Conservation (phyloP, 2,113 vertebrate species). For the Hemiprocne comata region DNA sequence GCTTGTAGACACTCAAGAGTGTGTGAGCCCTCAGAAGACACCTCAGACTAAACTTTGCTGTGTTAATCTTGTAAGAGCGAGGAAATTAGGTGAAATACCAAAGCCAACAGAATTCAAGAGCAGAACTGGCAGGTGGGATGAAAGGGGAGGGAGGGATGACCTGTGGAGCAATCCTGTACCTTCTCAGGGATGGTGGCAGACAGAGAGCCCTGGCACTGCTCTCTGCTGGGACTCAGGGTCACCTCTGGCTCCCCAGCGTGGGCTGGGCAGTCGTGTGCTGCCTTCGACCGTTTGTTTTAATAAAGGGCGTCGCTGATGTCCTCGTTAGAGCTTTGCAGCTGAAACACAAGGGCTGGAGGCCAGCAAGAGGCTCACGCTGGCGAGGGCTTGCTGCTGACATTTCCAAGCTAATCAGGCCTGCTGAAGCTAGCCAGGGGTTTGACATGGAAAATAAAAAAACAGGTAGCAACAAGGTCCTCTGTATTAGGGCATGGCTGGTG, state of each 20-base stretch:
- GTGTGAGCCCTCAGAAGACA: not conserved
- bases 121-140: not conserved
- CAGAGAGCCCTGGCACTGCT: rapidly evolving
- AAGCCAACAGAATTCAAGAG: not conserved
- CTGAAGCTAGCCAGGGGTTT: not conserved
- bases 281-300: not conserved
- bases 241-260: rapidly evolving
- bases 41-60: not conserved
- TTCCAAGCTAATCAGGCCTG: not conserved
- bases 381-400: not conserved
- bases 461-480: not conserved
- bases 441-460: not conserved
- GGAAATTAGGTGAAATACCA: not conserved
- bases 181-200: rapidly evolving
- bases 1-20: not conserved
- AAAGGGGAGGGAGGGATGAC: not conserved
- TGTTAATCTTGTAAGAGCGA: not conserved
- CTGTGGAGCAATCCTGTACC: not conserved
- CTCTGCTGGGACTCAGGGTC: not conserved
- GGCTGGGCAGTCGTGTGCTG: not conserved
- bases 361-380: not conserved
- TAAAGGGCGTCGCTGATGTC: not conserved
- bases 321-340: not conserved
- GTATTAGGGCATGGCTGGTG: not conserved
- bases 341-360: not conserved